These are phyloP conservation scores for Phalacrocorax carbo DNA, from an alignment of 2,113 vertebrate species.

Conservation along the genomic window DNA sequence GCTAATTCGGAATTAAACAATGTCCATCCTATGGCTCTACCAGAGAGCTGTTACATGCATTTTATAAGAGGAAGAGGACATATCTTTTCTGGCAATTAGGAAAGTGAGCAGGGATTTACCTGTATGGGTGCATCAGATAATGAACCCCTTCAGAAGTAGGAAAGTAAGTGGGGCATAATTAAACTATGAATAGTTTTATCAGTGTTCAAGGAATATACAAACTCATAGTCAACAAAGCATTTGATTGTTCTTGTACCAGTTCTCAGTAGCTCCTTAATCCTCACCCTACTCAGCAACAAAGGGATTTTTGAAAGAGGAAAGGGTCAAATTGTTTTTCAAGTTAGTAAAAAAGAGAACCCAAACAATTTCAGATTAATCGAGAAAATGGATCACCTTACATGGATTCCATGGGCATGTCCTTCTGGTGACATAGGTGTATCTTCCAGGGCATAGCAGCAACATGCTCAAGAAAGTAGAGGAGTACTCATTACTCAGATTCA, in stretches of 20 bases:
- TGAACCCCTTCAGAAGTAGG: not conserved
- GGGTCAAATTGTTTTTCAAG: not conserved
- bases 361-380: not conserved
- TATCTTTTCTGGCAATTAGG: not conserved
- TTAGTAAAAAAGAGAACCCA: not conserved
- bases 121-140: not conserved
- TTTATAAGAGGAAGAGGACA: not conserved
- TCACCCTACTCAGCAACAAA: not conserved
- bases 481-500: not conserved
- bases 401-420: not conserved
- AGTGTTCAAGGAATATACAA: not conserved
- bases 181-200: not conserved
- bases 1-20: not conserved
- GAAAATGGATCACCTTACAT: not conserved
- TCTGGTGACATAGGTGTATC: not conserved
- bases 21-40: not conserved
- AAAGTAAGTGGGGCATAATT: not conserved
- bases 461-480: not conserved
- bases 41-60: not conserved
- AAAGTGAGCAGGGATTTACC: not conserved
- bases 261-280: not conserved
- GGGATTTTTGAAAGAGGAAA: not conserved
- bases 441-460: not conserved
- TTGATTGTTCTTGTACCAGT: not conserved
- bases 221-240: not conserved